Percentiles rank a stretch among this genome's conserved stretches.
Evolutionary conservation across 2,888 invertebrate genomes (phyloP).

Genomic region (Tuta absoluta): DNA sequence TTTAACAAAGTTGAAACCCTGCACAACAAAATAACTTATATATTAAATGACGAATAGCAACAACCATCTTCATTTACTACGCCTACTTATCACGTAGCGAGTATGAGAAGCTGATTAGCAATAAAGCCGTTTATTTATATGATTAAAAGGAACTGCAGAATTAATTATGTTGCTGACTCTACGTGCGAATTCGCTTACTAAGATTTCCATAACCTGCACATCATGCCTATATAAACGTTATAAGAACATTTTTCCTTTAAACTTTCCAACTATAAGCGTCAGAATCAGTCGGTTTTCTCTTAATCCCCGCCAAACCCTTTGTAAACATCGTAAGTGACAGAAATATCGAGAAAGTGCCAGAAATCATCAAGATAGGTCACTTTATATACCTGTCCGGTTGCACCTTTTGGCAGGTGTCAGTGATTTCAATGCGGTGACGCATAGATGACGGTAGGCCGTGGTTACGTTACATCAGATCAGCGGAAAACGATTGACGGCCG

Average conservation of each 20-base stretch:
- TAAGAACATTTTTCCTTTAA: too few relatives aligned
- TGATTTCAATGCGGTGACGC: conserved; percentile 42
- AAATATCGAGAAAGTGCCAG: conserved; percentile 1
- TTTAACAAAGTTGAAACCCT: too few relatives aligned
- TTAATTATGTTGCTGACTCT: too few relatives aligned
- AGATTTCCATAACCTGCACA: too few relatives aligned
- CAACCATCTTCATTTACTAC: too few relatives aligned
- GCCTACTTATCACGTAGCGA: too few relatives aligned
- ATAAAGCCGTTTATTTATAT: neutral
- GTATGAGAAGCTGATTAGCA: neutral
- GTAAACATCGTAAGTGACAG: neutral
- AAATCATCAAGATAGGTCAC: neutral
- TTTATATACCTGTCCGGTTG: conserved; percentile 21
- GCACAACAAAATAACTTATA: too few relatives aligned
- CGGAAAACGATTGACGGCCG: neutral
- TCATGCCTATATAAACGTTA: too few relatives aligned
- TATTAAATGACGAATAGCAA: too few relatives aligned
- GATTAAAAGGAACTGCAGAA: neutral
- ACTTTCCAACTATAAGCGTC: too few relatives aligned
- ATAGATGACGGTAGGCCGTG: conserved; percentile 16
- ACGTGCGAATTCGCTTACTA: too few relatives aligned
- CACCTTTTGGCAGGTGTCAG: conserved; percentile 46
- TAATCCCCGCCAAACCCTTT: neutral
- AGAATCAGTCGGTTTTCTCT: neutral
- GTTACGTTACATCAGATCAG: conserved; percentile 26